A percentile compares a stretch with the other conserved stretches of the same genome.
Conservation (phyloP, 2,888 invertebrate species). For the Kuschelorhynchus macadamiae region DNA sequence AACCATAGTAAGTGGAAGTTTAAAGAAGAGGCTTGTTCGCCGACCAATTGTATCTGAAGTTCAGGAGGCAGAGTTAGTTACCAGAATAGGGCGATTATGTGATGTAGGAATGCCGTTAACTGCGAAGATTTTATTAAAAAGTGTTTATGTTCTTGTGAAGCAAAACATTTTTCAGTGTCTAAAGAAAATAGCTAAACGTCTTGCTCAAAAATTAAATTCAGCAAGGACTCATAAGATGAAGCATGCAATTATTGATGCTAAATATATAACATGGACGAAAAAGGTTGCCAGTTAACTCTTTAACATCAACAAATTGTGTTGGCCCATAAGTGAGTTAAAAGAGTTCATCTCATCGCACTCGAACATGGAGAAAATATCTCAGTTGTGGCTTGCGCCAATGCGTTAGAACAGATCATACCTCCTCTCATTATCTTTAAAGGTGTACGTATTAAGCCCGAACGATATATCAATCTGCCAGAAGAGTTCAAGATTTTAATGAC, state of each 20-base stretch:
- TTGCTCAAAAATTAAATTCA: slow-evolving; percentile 18
- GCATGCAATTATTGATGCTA: slow-evolving; percentile 2
- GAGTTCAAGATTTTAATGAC: slow-evolving; percentile 54
- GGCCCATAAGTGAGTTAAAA: slow-evolving; percentile 20
- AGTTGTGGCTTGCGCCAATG: slow-evolving; percentile 58
- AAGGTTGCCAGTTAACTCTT: slow-evolving; percentile 54
- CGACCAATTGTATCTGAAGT: background rate
- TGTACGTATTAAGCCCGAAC: slow-evolving; percentile 52
- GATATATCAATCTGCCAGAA: slow-evolving; percentile 51
- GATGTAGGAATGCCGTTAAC: slow-evolving; percentile 18
- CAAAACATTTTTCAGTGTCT: slow-evolving; percentile 4
- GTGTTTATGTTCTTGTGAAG: background rate
- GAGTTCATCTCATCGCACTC: slow-evolving; percentile 55
- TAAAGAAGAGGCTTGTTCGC: slow-evolving; percentile 1
- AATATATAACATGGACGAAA: slow-evolving; percentile 53
- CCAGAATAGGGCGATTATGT: background rate
- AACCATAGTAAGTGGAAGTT: slow-evolving; percentile 14
- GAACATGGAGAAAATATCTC: slow-evolving; percentile 62
- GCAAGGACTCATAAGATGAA: slow-evolving; percentile 20
- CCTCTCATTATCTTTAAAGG: slow-evolving; percentile 59
- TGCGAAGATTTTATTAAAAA: background rate
- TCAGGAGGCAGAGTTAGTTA: slow-evolving; percentile 5
- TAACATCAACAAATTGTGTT: slow-evolving; percentile 50
- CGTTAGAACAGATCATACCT: slow-evolving; percentile 56
- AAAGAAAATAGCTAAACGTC: slow-evolving; percentile 24